Conservation (phyloP, 2,113 vertebrate genomes). For the Psammodynastes pulverulentus region DNA sequence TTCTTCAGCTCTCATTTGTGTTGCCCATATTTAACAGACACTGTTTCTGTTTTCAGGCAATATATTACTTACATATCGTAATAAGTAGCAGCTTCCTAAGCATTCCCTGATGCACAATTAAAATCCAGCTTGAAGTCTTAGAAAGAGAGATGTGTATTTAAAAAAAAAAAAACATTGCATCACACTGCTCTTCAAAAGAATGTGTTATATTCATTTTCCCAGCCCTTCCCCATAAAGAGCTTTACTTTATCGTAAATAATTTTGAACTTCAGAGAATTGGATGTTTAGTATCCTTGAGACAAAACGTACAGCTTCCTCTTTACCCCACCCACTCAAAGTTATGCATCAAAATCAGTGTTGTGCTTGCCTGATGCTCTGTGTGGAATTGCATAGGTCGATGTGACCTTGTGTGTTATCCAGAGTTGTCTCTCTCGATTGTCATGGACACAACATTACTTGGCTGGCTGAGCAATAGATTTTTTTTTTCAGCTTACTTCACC, state of each 20-base stretch:
- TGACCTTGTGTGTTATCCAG: accelerated
- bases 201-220: not conserved
- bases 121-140: slow-evolving; percentile 26
- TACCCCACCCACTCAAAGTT: not conserved
- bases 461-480: not conserved
- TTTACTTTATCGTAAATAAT: slow-evolving; percentile 8
- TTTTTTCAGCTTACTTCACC: not conserved
- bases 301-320: not conserved
- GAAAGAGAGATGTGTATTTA: not conserved
- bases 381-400: not conserved
- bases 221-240: not conserved
- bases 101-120: not conserved
- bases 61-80: accelerated
- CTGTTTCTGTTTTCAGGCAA: not conserved
- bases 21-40: not conserved
- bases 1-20: not conserved
- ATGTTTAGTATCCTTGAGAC: slow-evolving; percentile 26
- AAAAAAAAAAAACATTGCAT: not conserved
- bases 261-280: slow-evolving; percentile 23
- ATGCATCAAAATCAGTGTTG: not conserved
- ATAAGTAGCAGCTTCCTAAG: not conserved
- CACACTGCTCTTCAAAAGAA: not conserved
- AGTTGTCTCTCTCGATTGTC: slow-evolving; percentile 1
- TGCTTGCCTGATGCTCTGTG: not conserved
- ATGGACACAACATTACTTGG: not conserved